phyloP scores from a whole-genome alignment of 1,140 invertebrate species.

The Fopius arisanus region DNA sequence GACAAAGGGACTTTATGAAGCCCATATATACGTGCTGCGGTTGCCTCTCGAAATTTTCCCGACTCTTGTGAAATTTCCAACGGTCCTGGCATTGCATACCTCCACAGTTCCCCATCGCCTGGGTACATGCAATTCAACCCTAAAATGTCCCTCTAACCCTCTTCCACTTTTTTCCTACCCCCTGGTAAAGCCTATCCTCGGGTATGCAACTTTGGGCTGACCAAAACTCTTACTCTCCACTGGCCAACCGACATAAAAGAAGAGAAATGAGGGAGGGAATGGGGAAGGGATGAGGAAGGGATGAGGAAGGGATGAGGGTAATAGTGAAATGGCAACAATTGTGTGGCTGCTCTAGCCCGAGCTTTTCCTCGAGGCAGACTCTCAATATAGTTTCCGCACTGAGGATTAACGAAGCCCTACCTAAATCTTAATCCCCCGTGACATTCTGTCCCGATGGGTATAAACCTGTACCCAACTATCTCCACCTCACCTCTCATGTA shows the following conservation, averaged over 20 bases:
- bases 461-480: not conserved
- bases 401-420: not conserved
- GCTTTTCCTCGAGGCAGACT: not conserved
- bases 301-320: no score
- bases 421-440: conserved; percentile 4
- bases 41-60: conserved; percentile 19
- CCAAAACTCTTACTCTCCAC: not conserved
- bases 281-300: no score
- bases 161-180: not conserved
- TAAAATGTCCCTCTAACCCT: not conserved
- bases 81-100: conserved; percentile 4
- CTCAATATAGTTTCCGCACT: not conserved
- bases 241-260: not conserved
- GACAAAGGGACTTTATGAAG: conserved; percentile 25
- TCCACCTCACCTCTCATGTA: not conserved
- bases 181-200: not conserved
- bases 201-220: not conserved
- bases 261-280: no score
- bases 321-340: not conserved
- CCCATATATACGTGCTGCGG: conserved; percentile 22
- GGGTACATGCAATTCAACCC: not conserved
- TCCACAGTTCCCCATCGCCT: not conserved
- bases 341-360: not conserved
- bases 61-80: not conserved
- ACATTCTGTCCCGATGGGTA: not conserved